These are phyloP conservation scores for Eospalax fontanierii DNA, from an alignment of 2,797 vertebrate species.

Conservation along the genomic window DNA sequence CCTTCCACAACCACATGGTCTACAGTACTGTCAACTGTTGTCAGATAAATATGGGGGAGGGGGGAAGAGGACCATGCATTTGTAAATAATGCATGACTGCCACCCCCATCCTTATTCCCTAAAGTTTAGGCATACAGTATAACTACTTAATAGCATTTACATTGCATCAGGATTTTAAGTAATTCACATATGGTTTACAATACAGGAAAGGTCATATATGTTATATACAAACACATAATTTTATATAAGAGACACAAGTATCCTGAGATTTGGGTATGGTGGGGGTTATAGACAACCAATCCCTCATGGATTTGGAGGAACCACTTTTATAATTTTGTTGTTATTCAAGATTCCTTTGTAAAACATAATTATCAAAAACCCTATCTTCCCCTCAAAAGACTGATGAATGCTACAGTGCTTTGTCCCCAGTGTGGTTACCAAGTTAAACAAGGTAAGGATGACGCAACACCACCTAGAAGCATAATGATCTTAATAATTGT, in stretches of 20 bases:
- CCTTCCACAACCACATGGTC: background rate
- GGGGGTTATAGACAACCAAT: background rate
- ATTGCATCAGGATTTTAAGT: background rate
- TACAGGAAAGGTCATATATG: background rate
- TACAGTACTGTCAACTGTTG: background rate
- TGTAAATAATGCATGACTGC: too few relatives aligned
- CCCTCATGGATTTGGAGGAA: background rate
- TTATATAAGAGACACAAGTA: background rate
- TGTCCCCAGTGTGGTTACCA: background rate
- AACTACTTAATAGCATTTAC: background rate
- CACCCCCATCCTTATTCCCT: too few relatives aligned
- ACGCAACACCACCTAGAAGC: slow-evolving; percentile 21
- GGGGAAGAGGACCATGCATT: too few relatives aligned
- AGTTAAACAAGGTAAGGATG: slow-evolving; percentile 27
- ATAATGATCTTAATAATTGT: slow-evolving; percentile 21
- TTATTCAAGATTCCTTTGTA: slow-evolving; percentile 43
- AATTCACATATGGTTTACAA: background rate
- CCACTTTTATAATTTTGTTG: slow-evolving; percentile 22
- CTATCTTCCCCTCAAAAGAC: background rate
- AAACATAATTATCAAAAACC: background rate
- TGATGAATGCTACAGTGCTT: background rate
- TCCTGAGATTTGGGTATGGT: background rate
- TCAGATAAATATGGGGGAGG: background rate
- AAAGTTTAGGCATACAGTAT: background rate
- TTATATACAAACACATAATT: background rate